phyloP scores from a whole-genome alignment of 2,113 vertebrate genomes.

The Sigmodon hispidus region DNA sequence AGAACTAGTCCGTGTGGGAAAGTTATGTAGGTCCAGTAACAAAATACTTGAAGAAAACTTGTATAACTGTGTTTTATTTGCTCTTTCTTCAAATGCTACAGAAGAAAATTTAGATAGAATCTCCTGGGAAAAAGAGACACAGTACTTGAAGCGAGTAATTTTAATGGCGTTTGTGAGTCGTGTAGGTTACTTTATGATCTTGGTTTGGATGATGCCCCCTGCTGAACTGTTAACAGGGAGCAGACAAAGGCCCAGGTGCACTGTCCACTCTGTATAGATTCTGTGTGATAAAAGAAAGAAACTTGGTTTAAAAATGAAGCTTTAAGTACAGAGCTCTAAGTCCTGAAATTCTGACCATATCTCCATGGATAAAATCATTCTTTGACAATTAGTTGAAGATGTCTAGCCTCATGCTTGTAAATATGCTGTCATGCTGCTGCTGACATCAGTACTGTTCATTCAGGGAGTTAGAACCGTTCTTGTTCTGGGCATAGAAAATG shows the following conservation, averaged over 20 bases:
- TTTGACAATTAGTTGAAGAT: conserved; percentile 68
- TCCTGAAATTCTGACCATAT: conserved; percentile 24
- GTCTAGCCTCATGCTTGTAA: not conserved
- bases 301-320: conserved; percentile 53
- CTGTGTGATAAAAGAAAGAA: conserved; percentile 39
- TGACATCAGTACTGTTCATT: conserved; percentile 17
- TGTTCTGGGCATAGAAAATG: conserved; percentile 23
- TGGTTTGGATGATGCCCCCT: conserved; percentile 42
- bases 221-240: conserved; percentile 51
- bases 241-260: not conserved
- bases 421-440: not conserved
- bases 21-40: not conserved
- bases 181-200: conserved; percentile 49
- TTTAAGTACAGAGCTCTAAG: not conserved
- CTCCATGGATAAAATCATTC: conserved; percentile 23
- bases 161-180: conserved; percentile 18
- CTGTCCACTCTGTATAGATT: not conserved
- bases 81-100: conserved; percentile 2
- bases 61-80: conserved; percentile 41
- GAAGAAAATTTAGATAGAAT: conserved; percentile 58
- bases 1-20: not conserved
- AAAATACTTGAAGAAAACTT: not conserved
- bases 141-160: conserved; percentile 43
- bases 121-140: conserved; percentile 41
- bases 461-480: not conserved